phyloP scores from a whole-genome alignment of 2,888 invertebrate species.

The Monopis laevigella region DNA sequence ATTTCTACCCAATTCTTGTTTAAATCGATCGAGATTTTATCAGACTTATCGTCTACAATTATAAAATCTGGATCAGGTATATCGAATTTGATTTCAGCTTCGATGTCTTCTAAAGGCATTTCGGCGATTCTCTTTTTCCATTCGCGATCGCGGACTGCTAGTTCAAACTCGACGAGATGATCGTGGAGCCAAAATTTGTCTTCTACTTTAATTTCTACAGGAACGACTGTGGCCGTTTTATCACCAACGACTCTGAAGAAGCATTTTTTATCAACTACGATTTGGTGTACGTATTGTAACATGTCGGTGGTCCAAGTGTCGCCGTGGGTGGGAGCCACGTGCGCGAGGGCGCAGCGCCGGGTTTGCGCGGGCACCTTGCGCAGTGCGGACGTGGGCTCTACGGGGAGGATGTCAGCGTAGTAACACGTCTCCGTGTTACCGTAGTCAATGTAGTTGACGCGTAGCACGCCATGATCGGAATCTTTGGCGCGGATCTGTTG shows the following conservation, averaged over 20 bases:
- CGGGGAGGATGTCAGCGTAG: conserved; percentile 34
- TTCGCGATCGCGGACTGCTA: conserved; percentile 44
- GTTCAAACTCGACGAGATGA: conserved; percentile 51
- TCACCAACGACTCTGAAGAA: conserved; percentile 50
- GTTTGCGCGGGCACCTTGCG: conserved; percentile 75
- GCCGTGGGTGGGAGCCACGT: conserved; percentile 35
- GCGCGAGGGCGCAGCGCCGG: conserved; percentile 64
- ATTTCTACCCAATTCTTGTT: conserved; percentile 22
- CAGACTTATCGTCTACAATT: conserved; percentile 27
- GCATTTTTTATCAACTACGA: conserved; percentile 62
- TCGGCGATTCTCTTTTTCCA: conserved; percentile 30
- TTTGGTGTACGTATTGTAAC: conserved; percentile 64
- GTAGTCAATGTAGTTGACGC: conserved; percentile 84
- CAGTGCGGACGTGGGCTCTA: conserved; percentile 28
- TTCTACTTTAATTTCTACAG: conserved; percentile 39
- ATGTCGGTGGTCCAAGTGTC: conserved; percentile 56
- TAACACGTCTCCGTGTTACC: conserved; percentile 78
- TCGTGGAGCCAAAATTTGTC: conserved; percentile 52
- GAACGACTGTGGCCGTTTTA: conserved; percentile 32
- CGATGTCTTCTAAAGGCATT: conserved; percentile 27
- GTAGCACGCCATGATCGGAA: no score
- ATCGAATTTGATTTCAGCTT: conserved; percentile 17
- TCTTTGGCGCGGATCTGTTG: no score
- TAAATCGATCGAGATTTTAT: neutral
- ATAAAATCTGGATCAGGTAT: conserved; percentile 38